Conservation (phyloP, 2,797 vertebrate genomes). For the Sparus aurata region DNA sequence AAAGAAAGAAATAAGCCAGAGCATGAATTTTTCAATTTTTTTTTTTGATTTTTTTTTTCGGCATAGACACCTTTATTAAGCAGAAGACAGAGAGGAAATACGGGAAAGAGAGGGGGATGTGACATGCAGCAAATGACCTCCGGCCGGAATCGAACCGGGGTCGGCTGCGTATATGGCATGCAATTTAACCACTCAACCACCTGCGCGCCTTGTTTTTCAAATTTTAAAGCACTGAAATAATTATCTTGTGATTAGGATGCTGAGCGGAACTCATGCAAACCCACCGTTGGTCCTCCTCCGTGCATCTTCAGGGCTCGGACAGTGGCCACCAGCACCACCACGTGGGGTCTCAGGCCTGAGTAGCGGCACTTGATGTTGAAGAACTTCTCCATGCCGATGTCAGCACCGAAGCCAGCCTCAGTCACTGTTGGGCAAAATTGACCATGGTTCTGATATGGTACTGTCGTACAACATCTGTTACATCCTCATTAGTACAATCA, state of each 20-base stretch:
- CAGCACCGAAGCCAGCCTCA: slow-evolving; percentile 97
- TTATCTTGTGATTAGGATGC: neutral
- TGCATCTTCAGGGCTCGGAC: slow-evolving; percentile 99
- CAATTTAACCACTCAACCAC: too few relatives aligned
- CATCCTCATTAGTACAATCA: neutral
- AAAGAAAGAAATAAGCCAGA: neutral
- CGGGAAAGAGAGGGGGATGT: too few relatives aligned
- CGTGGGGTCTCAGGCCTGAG: slow-evolving; percentile 95
- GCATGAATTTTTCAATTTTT: too few relatives aligned
- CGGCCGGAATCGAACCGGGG: too few relatives aligned
- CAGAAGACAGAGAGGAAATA: too few relatives aligned
- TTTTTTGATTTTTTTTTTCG: too few relatives aligned
- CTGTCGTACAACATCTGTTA: neutral
- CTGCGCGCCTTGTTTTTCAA: neutral
- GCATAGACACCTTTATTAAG: too few relatives aligned
- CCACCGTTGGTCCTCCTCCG: slow-evolving; percentile 94
- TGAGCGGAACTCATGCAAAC: slow-evolving; percentile 45
- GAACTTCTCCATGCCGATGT: slow-evolving; percentile 99
- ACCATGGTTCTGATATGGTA: neutral
- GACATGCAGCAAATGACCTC: too few relatives aligned
- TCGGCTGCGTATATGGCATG: too few relatives aligned
- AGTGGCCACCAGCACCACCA: slow-evolving; percentile 96
- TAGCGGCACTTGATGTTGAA: slow-evolving; percentile 98
- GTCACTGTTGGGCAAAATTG: slow-evolving; percentile 88
- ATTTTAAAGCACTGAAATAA: neutral